Base-by-base conservation (phyloP, 2,113 vertebrate species). In the Nesoenas mayeri region DNA sequence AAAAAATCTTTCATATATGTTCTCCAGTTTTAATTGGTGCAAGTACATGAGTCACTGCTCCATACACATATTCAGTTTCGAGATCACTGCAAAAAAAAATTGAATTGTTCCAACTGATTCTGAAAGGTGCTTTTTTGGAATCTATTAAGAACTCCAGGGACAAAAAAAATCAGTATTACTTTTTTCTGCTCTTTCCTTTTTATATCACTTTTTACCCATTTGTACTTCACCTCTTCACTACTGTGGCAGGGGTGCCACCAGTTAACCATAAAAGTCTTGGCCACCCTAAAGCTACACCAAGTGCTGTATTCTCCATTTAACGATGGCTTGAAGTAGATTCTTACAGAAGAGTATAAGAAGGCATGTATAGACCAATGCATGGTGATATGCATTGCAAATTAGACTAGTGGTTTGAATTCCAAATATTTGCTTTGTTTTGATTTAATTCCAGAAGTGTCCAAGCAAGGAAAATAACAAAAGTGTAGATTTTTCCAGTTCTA, bases 351-450 rank as follows among this genome's bases (percentile, higher is more conserved):
- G 62, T 19, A 3, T 31, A 62, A 87, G 28, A 56, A 7, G 17
- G 7, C 29, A 16, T 21, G 9, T 22, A 24, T 1, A 64, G 53
- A 84, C 38, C 29, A 89, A 18, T 47, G 15, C 21, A 18, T 2
- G 29, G 17, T 64, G 24, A 85, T 84, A 87, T 29, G 65, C 44
- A 94, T 85, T 91, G 73, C 70, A 82, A 91, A 95, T 95, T 64
- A 79, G 85, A 69, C 21, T 57, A 64, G 20, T 51, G 18, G 7
- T 71, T 89, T 95, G 73, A 82, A 79, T 94, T 91, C 19, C 34
- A 85, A 91, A 74, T 65, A 79, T 19, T 28, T 79, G 13, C 42
- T 74, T 82, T 85, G 26, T 67, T 91, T 93, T 61, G 65, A 50
- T 5, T 82, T 87, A 36, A 75, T 58, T 94, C 60, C 69, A 89